Evolutionary conservation across 1,140 invertebrate genomes (phyloP), one percentile per base, ranked within the genome.

Genomic region (Cyclina sinensis): DNA sequence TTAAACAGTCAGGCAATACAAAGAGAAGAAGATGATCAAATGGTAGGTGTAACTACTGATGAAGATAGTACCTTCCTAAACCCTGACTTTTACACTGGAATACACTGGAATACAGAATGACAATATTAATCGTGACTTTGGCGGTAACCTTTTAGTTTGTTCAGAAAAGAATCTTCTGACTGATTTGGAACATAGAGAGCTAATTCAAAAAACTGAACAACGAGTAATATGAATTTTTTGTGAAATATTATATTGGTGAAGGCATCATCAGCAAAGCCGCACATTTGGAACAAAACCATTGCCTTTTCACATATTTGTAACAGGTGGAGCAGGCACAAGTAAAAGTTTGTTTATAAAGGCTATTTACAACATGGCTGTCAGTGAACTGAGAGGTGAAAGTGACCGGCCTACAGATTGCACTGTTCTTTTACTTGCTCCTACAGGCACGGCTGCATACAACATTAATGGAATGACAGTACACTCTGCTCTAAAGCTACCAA

Each of bases 401-500:
- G 78, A 80, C 48, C 32, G n/a, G 11, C 48, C 51, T 12, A n/a
- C 32, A 2, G 78, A 80, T 57, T 80, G 78, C 32, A 80, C 78
- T 80, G 78, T 80, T 24, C 48, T 80, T 14, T 24, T 80, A 27
- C n/a, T 7, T 11, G 78, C 78, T 18, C 78, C 78, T 24, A 80
- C 78, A 80, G 78, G 78, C 9, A 80, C 78, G 30, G 78, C 78
- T 27, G 78, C 48, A 21, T 57, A 27, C 18, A 80, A 80, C 48
- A 80, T 80, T 24, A 54, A 80, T 80, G 78, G 78, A 16, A 48
- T 43, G 27, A 80, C 78, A 27, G n/a, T 80, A 51, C 78, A 80
- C 46, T 80, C 78, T 54, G 78, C 78, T 30, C 78, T 80, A 9
- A 35, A 46, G 48, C 32, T 80, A 43, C 78, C 78, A 27, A 80